phyloP scores from a whole-genome alignment of 2,113 vertebrate species.

The Rhagologus leucostigma region DNA sequence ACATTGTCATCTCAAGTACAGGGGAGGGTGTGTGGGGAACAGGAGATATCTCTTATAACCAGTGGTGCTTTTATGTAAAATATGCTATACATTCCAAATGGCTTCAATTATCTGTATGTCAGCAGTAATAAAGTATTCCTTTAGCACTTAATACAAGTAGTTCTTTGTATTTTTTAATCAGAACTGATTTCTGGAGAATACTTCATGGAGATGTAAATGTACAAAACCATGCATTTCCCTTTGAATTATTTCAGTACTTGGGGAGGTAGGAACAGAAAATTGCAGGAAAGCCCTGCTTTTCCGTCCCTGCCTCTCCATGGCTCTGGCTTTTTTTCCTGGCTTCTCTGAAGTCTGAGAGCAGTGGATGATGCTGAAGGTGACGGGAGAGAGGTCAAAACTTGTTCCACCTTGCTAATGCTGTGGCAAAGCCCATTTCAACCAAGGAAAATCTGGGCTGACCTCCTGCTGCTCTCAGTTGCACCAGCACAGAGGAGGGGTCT shows the following conservation, averaged over 20 bases:
- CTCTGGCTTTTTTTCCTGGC: not conserved
- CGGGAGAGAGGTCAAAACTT: not conserved
- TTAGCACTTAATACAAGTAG: not conserved
- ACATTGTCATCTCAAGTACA: not conserved
- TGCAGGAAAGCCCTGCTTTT: not conserved
- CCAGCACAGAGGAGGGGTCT: not conserved
- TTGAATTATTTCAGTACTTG: not conserved
- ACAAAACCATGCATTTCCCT: not conserved
- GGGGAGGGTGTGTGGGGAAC: rapidly evolving
- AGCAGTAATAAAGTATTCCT: not conserved
- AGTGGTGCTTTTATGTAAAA: not conserved
- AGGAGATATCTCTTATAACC: not conserved
- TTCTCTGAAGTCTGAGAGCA: not conserved
- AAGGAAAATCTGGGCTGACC: not conserved
- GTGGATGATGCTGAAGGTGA: not conserved
- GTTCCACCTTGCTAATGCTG: not conserved
- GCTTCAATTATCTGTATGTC: not conserved
- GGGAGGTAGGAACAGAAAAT: not conserved
- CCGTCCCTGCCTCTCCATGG: rapidly evolving
- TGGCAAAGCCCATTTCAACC: not conserved
- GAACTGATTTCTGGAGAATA: not conserved
- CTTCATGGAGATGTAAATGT: not conserved
- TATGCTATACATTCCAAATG: not conserved
- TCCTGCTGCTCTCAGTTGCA: not conserved
- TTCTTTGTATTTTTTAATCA: not conserved